Base-by-base conservation (phyloP, 2,888 invertebrate genomes). In the Leistus spinibarbis region DNA sequence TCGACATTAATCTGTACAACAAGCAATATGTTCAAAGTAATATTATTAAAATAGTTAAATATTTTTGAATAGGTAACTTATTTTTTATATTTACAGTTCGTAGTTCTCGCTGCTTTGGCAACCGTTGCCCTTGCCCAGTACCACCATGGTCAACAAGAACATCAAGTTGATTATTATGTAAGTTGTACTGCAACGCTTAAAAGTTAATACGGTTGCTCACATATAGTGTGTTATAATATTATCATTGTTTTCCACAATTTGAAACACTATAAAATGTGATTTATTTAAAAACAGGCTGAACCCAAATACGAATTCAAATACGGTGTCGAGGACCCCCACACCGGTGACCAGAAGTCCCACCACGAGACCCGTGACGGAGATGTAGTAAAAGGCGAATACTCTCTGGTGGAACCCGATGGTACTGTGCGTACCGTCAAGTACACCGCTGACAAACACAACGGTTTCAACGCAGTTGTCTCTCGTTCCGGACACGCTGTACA, bases 81-180 rank as follows among this genome's bases (percentile, higher is more conserved):
- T 10, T 60, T 60, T 22, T 17, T 1, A 17, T 9, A 40, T 40
- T 22, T 68, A 23, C 17, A 71, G 71, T 24, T 64, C 24, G 16
- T 71, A 16, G 24, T 24, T 54, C 23, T 64, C 23, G 64, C 23
- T 24, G 64, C 56, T 24, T 16, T 71, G 13, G n/a, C 63, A 23
- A 54, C 71, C 13, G 54, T 64, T 19, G 64, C 60, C 23, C 23
- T 54, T 54, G 54, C 71, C 23, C 64, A 64, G n/a, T 54, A 63
- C 17, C 69, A 60, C 17, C 40, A 40, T 13, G 63, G 64, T 22
- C 71, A 71, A 3, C 63, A 63, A 7, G 71, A 71, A 64, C 64
- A 71, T n/a, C 23, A 53, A 17, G 71, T 71, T 3, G 71, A 71
- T 64, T 71, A 71, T 64, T 64, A 54, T 71, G 71, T 71, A 64